Percentiles rank a stretch among this genome's conserved stretches.
Conservation (phyloP, 2,113 vertebrate genomes). For the Morone saxatilis region DNA sequence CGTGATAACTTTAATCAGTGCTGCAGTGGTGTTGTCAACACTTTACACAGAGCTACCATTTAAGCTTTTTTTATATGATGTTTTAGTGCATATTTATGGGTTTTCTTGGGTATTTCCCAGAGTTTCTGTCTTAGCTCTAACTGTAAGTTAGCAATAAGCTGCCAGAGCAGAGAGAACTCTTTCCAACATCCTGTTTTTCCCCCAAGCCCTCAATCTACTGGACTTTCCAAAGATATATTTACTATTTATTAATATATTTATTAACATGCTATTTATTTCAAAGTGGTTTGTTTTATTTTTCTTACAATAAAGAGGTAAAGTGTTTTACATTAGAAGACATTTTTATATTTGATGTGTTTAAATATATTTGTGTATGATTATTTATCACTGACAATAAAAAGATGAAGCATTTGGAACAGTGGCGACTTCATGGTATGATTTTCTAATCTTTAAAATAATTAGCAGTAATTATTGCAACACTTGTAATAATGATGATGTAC, state of each 20-base stretch:
- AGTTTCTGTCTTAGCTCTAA: constrained; percentile 72
- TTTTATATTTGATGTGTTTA: constrained; percentile 56
- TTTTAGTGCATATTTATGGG: constrained; percentile 36
- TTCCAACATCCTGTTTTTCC: constrained; percentile 67
- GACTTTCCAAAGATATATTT: constrained; percentile 77
- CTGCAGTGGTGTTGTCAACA: constrained; percentile 7
- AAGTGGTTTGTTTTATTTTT: constrained; percentile 64
- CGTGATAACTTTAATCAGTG: constrained; percentile 13
- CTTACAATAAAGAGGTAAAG: constrained; percentile 49
- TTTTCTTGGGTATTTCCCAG: constrained; percentile 75
- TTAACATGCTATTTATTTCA: constrained; percentile 79
- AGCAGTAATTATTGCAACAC: constrained; percentile 34
- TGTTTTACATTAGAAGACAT: constrained; percentile 56
- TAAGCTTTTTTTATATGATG: neutral
- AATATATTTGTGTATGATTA: constrained; percentile 45
- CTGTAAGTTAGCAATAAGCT: constrained; percentile 45
- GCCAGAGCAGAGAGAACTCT: neutral
- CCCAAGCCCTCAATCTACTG: constrained; percentile 42
- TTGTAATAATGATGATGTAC: constrained; percentile 27
- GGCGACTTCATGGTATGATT: constrained; percentile 58
- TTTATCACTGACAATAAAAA: constrained; percentile 71
- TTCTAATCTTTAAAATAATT: constrained; percentile 1
- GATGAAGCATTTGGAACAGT: constrained; percentile 59
- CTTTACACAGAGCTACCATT: neutral
- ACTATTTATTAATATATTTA: constrained; percentile 82